Percentiles rank a stretch among this genome's conserved stretches.
phyloP scores from a whole-genome alignment of 2,113 vertebrate genomes.

The Pollachius pollachius region DNA sequence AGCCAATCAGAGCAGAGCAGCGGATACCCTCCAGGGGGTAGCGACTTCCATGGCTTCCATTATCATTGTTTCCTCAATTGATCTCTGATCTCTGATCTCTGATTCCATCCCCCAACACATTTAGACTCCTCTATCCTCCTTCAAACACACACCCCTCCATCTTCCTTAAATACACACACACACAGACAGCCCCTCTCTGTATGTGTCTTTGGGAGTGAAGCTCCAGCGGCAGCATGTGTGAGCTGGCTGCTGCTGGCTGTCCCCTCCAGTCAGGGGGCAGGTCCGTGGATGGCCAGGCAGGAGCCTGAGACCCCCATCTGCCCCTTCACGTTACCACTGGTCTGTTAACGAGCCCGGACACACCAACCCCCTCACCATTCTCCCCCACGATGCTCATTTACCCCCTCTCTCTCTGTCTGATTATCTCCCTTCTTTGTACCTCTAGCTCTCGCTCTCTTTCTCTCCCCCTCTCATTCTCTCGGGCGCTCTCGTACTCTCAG shows the following conservation, averaged over 20 bases:
- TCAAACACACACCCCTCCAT: background rate
- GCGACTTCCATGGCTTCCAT: too few species aligned
- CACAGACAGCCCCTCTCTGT: too few species aligned
- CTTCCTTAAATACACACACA: too few species aligned
- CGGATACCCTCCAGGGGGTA: constrained; percentile 19
- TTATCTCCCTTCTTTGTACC: too few species aligned
- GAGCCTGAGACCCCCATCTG: constrained; percentile 63
- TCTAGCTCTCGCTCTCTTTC: too few species aligned
- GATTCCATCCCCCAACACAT: too few species aligned
- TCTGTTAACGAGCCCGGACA: constrained; percentile 13
- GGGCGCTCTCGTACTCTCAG: too few species aligned
- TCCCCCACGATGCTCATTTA: too few species aligned
- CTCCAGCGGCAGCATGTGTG: constrained; percentile 44
- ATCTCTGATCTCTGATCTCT: too few species aligned
- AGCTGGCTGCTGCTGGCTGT: constrained; percentile 40
- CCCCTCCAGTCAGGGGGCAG: constrained; percentile 58
- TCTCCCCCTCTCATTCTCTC: too few species aligned
- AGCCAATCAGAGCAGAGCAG: constrained; percentile 11
- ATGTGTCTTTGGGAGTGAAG: background rate
- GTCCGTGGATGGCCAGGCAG: constrained; percentile 52
- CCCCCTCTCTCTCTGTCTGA: too few species aligned
- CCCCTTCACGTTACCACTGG: constrained; percentile 50
- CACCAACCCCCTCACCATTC: background rate
- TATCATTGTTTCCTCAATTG: too few species aligned
- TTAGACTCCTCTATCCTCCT: background rate